phyloP scores from a whole-genome alignment of 2,113 vertebrate species.

The Cacatua alba region DNA sequence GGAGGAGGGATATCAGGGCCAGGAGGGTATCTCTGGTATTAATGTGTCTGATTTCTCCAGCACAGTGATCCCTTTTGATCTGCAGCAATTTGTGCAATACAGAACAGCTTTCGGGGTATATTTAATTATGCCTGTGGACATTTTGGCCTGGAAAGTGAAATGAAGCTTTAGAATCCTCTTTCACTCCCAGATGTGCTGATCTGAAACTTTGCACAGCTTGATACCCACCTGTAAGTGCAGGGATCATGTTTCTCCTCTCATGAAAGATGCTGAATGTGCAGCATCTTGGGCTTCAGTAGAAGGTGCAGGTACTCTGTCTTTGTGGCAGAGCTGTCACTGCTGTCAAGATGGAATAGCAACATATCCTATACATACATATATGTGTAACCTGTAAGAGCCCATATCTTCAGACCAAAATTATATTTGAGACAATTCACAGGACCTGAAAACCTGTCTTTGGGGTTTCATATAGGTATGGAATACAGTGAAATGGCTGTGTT shows the following conservation, averaged over 20 bases:
- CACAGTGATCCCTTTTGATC: constrained; percentile 49
- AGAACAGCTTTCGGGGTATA: constrained; percentile 21
- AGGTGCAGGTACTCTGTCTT: background rate
- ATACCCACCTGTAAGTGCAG: background rate
- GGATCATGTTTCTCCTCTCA: background rate
- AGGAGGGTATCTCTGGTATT: constrained; percentile 40
- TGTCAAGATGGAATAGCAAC: background rate
- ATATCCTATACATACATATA: background rate
- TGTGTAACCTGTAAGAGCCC: background rate
- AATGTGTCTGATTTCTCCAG: constrained; percentile 35
- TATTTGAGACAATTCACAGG: background rate
- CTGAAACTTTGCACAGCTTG: background rate
- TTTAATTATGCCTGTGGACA: constrained; percentile 45
- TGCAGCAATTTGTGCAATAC: constrained; percentile 29
- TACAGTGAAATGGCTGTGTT: background rate
- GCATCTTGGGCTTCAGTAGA: background rate
- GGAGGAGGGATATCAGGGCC: constrained; percentile 29
- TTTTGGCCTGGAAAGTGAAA: constrained; percentile 20
- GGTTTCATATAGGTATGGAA: background rate
- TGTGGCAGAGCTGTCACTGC: background rate
- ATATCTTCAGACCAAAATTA: background rate
- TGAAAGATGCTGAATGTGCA: background rate
- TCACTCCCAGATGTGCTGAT: constrained; percentile 14
- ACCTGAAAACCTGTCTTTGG: background rate
- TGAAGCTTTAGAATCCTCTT: constrained; percentile 37